phyloP scores from a whole-genome alignment of 2,888 invertebrate genomes.

The Busseola fusca region DNA sequence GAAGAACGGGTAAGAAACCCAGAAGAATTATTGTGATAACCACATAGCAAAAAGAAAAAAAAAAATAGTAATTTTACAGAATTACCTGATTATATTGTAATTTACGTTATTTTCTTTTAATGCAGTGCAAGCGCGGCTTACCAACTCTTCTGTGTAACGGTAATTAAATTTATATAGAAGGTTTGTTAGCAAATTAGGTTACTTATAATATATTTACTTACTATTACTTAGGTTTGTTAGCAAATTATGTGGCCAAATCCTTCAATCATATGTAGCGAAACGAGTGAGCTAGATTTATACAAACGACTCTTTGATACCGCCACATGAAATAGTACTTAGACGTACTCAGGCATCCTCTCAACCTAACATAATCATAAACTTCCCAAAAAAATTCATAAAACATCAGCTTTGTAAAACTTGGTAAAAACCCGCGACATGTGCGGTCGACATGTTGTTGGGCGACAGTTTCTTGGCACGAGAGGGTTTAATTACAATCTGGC shows the following conservation, averaged over 20 bases:
- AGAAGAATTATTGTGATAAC: background rate
- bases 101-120: background rate
- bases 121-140: background rate
- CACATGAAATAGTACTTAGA: constrained; percentile 26
- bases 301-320: constrained; percentile 32
- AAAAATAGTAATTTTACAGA: too few relatives aligned
- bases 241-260: background rate
- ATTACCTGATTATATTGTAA: background rate
- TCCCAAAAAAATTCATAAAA: constrained; percentile 34
- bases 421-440: constrained; percentile 54
- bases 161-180: constrained; percentile 1
- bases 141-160: background rate
- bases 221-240: background rate
- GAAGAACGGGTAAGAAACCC: too few relatives aligned
- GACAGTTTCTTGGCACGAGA: constrained; percentile 66
- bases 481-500: constrained; percentile 65
- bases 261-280: background rate
- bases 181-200: background rate
- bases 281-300: constrained; percentile 2
- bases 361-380: constrained; percentile 31
- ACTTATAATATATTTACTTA: too few relatives aligned
- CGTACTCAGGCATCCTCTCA: background rate
- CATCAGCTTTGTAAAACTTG: constrained; percentile 49
- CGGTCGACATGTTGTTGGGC: constrained; percentile 60
- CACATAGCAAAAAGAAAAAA: background rate